Evolutionary conservation across 2,113 vertebrate genomes (phyloP), one percentile per base, ranked within the genome.

Genomic region (Tringa solitaria): DNA sequence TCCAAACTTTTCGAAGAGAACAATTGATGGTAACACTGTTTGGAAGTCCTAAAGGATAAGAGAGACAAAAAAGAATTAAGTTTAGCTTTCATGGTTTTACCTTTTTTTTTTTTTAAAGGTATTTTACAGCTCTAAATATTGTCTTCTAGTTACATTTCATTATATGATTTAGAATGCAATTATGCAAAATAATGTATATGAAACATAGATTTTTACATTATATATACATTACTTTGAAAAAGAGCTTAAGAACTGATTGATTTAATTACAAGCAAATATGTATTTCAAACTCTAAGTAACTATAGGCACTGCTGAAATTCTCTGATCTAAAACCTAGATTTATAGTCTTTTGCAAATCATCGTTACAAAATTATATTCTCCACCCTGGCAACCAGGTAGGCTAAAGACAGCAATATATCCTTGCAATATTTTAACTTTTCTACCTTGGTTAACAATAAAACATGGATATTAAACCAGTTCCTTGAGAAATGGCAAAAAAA

Each of bases 1-100:
- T 90, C 98, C 98, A 95, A 98, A 98, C 79, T 98, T 98, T 45
- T 98, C 98, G 12, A 99, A 99, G 84, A 99, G 95, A n/a, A 92
- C 87, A 93, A 98, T 97, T 1, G 98, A 95, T 74, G 98, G 96
- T 50, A 98, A 97, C 41, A 98, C 88, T 7, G 98, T 98, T 94
- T 98, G 97, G 93, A 99, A 99, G 70, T 98, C 97, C 99, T 99
- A 97, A 87, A 97, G 64, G 72, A 95, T 85, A 60, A 91, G 5
- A 95, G 30, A 97, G 70, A 97, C 28, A 95, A 83, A 84, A 84
- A 95, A 75, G 84, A 27, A 13, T 87, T 76, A 85, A 43, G 18
- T 84, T 92, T 65, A 33, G 39, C 9, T 91, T 76, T 56, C 39
- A 22, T 37, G 12, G 3, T 3, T 75, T 79, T 45, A 48, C 1